Base-by-base conservation (phyloP, 2,797 vertebrate genomes). In the Propithecus perrieri region DNA sequence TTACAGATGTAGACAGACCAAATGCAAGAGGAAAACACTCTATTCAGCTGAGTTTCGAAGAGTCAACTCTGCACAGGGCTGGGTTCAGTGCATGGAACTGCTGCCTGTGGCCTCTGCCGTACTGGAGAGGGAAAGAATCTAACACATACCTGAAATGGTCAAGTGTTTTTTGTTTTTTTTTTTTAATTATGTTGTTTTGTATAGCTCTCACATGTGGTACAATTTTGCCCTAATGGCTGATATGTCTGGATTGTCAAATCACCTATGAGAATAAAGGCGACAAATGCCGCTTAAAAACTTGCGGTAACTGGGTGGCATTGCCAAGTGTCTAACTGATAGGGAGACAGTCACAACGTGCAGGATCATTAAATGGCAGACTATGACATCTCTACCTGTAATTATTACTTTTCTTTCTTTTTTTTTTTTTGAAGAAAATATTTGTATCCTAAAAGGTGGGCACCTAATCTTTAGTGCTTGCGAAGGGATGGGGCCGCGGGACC, bases 51-150 rank as follows among this genome's bases (percentile, higher is more conserved):
- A 69, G 22, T 22, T 22, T 20, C 1, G 10, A 14, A 26, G 61
- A 14, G 10, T 61, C 35, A 63, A n/a, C 50, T 48, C 28, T 80
- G 24, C 30, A 7, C 4, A 11, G 12, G 22, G n/a, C 33, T 35
- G 48, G 30, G 48, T 5, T 22, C 30, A 2, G 26, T 1, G 3
- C 24, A 6, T 2, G 1, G 4, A 15, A 24, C 1, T 0, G 22
- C 74, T 53, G 7, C 80, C 85, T 43, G 26, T 0, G 30, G 48
- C 8, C n/a, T 35, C 48, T 69, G 55, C 35, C 43, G 0, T 5
- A 3, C 0, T 22, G 9, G 9, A 87, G 24, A 7, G 17, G 11
- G 30, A 43, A 38, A 55, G 43, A 38, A 13, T 41, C 28, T 22
- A 43, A 69, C 30, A 74, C 20, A n/a, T 35, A 55, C 46, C 15